Conservation (phyloP, 2,113 vertebrate genomes). For the Zosterops pallidus region DNA sequence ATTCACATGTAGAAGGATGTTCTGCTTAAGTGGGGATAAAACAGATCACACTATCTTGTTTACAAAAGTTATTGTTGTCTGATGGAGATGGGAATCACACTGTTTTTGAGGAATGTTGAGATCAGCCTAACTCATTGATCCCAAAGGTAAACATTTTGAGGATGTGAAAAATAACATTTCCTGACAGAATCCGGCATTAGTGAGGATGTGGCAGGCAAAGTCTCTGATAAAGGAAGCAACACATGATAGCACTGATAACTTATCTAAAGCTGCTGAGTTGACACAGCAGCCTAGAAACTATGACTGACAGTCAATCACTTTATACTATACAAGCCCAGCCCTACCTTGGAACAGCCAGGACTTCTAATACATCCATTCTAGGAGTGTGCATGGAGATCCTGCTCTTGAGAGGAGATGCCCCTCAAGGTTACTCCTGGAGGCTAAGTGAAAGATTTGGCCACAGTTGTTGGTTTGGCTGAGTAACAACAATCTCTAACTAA, state of each 20-base stretch:
- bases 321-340: not conserved
- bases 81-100: not conserved
- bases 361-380: not conserved
- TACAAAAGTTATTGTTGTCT: not conserved
- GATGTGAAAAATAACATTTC: not conserved
- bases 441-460: not conserved
- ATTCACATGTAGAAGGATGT: not conserved
- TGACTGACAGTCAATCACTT: not conserved
- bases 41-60: not conserved
- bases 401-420: not conserved
- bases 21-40: not conserved
- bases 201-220: not conserved
- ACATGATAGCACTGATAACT: not conserved
- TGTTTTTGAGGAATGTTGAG: not conserved
- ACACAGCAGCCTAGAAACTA: not conserved
- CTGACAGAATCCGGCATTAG: not conserved
- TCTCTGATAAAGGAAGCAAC: not conserved
- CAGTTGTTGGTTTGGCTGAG: not conserved
- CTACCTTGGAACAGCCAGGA: not conserved
- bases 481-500: not conserved
- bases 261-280: not conserved
- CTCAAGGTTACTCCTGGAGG: not conserved
- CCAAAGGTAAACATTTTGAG: not conserved
- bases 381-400: not conserved
- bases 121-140: not conserved